Percentiles rank a stretch among this genome's conserved stretches.
These are phyloP conservation scores for Aporophyla nigra DNA, from an alignment of 2,888 invertebrate species.

Conservation along the genomic window DNA sequence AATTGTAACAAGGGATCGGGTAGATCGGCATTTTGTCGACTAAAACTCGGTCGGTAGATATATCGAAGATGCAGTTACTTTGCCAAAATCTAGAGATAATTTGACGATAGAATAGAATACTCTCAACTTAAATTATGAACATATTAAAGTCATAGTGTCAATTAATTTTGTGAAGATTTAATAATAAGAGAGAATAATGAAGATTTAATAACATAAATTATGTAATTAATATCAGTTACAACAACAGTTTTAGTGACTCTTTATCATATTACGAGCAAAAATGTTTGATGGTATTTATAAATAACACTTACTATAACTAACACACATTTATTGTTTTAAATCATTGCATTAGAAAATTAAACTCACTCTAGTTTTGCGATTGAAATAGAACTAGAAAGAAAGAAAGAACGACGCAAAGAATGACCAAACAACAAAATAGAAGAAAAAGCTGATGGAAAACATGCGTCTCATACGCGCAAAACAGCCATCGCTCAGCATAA, in stretches of 20 bases:
- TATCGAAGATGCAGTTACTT: not conserved
- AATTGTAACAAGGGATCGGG: slow-evolving; percentile 20
- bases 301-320: too few relatives aligned
- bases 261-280: not conserved
- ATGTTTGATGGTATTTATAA: too few relatives aligned
- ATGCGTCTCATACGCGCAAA: too few relatives aligned
- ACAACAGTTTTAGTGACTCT: not conserved
- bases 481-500: too few relatives aligned
- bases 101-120: too few relatives aligned
- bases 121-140: not conserved
- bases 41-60: not conserved
- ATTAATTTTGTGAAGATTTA: not conserved
- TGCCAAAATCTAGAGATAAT: too few relatives aligned
- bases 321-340: not conserved
- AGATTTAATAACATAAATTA: not conserved
- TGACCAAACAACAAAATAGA: too few relatives aligned
- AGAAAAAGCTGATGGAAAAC: too few relatives aligned
- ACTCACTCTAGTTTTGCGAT: not conserved
- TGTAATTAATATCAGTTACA: not conserved
- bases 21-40: slow-evolving; percentile 1
- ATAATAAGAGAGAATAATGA: too few relatives aligned
- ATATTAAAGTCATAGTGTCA: not conserved
- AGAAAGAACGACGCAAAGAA: too few relatives aligned
- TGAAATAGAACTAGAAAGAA: not conserved
- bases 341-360: not conserved